Conservation (phyloP, 2,888 invertebrate genomes). For the Ophion slaviceki region DNA sequence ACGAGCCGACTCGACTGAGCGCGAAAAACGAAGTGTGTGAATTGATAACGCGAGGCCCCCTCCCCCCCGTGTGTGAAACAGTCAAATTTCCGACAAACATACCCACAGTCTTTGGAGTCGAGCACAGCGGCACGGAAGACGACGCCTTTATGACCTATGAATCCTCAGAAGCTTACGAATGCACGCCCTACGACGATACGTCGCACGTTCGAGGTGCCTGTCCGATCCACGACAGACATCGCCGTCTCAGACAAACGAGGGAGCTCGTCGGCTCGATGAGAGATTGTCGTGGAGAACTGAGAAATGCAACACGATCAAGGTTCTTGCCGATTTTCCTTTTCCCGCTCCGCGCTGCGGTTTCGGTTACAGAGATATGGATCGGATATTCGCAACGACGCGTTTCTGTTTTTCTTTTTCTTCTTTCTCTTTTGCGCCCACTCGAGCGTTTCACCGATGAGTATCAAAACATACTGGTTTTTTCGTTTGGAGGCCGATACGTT, state of each 20-base stretch:
- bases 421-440: background rate
- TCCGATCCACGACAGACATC: slow-evolving; percentile 78
- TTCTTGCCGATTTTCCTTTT: slow-evolving; percentile 54
- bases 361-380: slow-evolving; percentile 70
- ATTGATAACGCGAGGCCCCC: slow-evolving; percentile 8
- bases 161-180: slow-evolving; percentile 72
- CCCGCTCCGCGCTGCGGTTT: slow-evolving; percentile 8
- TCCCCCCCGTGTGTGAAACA: slow-evolving; percentile 14
- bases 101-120: slow-evolving; percentile 75
- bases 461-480: background rate
- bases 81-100: slow-evolving; percentile 62
- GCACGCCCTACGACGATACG: slow-evolving; percentile 68
- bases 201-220: slow-evolving; percentile 78
- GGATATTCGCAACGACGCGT: background rate
- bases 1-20: background rate
- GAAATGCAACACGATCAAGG: slow-evolving; percentile 68
- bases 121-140: slow-evolving; percentile 75
- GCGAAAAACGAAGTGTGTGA: slow-evolving; percentile 47
- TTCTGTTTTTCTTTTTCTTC: slow-evolving; percentile 12
- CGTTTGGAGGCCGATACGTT: background rate
- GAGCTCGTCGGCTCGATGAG: slow-evolving; percentile 75
- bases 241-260: slow-evolving; percentile 78
- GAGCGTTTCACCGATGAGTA: background rate
- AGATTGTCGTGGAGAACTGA: slow-evolving; percentile 70
- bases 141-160: slow-evolving; percentile 67